Evolutionary conservation across 2,888 invertebrate genomes (phyloP).

Genomic region (Rhogogaster chlorosoma): DNA sequence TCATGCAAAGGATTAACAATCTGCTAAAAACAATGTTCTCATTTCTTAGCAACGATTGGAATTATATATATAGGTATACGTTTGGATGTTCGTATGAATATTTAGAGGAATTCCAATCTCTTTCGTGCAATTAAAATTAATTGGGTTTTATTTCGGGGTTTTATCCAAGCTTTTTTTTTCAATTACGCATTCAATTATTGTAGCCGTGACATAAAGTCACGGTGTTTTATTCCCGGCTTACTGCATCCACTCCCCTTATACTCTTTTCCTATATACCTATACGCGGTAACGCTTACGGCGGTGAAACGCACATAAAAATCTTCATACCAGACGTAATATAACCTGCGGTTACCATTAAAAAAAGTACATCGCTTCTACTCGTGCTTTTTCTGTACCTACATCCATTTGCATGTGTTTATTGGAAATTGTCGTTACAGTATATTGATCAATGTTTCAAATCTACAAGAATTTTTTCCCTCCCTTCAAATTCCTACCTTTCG

Average conservation of each 20-base stretch:
- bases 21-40: background rate
- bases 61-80: too few relatives aligned
- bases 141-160: background rate
- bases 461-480: background rate
- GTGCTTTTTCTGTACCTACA: background rate
- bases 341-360: background rate
- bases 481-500: background rate
- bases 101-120: background rate
- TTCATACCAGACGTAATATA: background rate
- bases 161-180: conserved; percentile 31
- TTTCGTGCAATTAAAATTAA: conserved; percentile 32
- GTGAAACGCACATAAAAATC: conserved; percentile 1
- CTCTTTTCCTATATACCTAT: background rate
- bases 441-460: background rate
- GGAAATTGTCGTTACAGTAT: background rate
- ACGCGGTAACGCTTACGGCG: background rate
- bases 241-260: background rate
- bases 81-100: background rate
- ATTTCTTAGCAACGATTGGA: background rate
- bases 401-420: background rate
- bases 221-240: conserved; percentile 14
- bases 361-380: background rate
- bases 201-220: conserved; percentile 15
- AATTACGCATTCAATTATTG: conserved; percentile 33
- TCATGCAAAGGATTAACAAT: background rate